A percentile compares a stretch with the other conserved stretches of the same genome.
phyloP scores from a whole-genome alignment of 2,888 invertebrate species.

The Baccha elongata region DNA sequence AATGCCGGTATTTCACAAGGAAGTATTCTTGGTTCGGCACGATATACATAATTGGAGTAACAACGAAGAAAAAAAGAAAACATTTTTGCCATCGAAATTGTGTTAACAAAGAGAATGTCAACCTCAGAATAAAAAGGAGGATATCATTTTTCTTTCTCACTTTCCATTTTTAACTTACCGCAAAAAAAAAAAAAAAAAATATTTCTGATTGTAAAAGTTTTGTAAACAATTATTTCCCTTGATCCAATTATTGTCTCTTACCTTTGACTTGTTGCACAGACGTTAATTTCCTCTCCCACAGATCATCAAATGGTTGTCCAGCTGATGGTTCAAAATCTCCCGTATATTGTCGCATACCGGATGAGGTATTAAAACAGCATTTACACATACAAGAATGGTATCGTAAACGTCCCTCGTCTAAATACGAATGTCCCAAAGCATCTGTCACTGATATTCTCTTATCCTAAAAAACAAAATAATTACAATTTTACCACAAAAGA shows the following conservation, averaged over 20 bases:
- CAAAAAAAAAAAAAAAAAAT: no score
- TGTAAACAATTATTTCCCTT: constrained; percentile 4
- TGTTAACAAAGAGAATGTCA: no score
- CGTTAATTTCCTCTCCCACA: constrained; percentile 97
- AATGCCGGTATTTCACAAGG: no score
- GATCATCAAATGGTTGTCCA: constrained; percentile 95
- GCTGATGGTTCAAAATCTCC: constrained; percentile 98
- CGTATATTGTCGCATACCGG: constrained; percentile 92
- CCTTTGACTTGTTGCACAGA: constrained; percentile 98
- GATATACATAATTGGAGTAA: no score
- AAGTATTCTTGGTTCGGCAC: no score
- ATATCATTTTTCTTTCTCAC: no score
- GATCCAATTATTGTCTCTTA: constrained; percentile 79
- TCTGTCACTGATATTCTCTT: constrained; percentile 97
- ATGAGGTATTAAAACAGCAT: constrained; percentile 94
- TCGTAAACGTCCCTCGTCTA: constrained; percentile 98
- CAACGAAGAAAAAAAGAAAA: no score
- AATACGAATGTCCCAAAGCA: constrained; percentile 97
- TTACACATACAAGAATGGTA: constrained; percentile 99
- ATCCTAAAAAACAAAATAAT: constrained; percentile 84
- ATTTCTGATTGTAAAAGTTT: no score
- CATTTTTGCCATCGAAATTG: no score
- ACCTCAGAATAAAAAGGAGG: no score
- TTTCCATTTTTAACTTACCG: no score
- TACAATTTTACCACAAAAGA: not conserved